A percentile compares a stretch with the other conserved stretches of the same genome.
phyloP scores from a whole-genome alignment of 2,888 invertebrate species.

The Leptopilina syphax region DNA sequence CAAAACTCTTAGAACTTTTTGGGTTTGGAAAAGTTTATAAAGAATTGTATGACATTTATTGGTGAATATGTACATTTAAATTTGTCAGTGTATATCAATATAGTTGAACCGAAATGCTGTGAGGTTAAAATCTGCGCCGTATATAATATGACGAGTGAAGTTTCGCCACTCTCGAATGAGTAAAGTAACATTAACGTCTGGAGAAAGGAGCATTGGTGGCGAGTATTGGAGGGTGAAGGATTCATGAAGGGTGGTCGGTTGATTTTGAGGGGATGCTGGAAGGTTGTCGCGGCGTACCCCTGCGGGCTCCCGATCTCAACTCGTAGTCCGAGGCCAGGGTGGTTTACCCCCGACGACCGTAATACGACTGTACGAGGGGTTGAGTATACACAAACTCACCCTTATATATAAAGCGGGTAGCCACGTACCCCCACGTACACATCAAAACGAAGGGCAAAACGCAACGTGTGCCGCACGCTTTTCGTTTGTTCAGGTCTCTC shows the following conservation, averaged over 20 bases:
- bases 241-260: slow-evolving; percentile 68
- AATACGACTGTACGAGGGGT: slow-evolving; percentile 65
- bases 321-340: slow-evolving; percentile 64
- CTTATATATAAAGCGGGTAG: slow-evolving; percentile 60
- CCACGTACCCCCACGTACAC: slow-evolving; percentile 59
- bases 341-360: slow-evolving; percentile 68
- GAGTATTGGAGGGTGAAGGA: slow-evolving; percentile 55
- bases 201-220: slow-evolving; percentile 55
- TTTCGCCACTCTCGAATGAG: slow-evolving; percentile 24
- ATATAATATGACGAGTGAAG: background rate
- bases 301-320: slow-evolving; percentile 73
- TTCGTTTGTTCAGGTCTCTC: slow-evolving; percentile 53
- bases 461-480: slow-evolving; percentile 50
- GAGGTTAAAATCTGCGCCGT: too few species aligned
- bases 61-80: too few species aligned
- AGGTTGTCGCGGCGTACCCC: slow-evolving; percentile 76
- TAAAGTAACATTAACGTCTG: slow-evolving; percentile 41
- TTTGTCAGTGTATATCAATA: too few species aligned
- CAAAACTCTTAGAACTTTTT: too few species aligned
- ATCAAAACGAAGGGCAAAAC: slow-evolving; percentile 55
- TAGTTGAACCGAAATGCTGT: too few species aligned
- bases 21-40: too few species aligned
- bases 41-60: too few species aligned
- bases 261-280: slow-evolving; percentile 77
- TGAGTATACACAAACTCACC: slow-evolving; percentile 59